phyloP scores from a whole-genome alignment of 2,797 vertebrate species.

The Anas georgica region DNA sequence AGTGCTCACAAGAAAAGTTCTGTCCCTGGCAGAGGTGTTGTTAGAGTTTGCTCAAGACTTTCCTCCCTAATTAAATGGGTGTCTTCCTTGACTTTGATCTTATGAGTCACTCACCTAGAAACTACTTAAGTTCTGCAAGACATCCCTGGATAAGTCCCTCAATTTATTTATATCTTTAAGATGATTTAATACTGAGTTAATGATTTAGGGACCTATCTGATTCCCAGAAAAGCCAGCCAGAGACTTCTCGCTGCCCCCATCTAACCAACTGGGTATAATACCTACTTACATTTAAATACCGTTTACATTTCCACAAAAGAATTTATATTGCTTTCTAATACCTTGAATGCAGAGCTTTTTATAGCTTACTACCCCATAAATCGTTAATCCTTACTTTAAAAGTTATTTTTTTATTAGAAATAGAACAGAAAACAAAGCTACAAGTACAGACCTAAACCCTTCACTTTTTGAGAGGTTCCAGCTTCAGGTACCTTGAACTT shows the following conservation, averaged over 20 bases:
- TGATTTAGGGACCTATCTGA: constrained; percentile 67
- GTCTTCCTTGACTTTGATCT: constrained; percentile 78
- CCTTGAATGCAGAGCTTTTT: constrained; percentile 35
- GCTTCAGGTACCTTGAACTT: neutral
- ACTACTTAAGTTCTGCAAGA: constrained; percentile 52
- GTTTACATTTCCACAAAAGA: constrained; percentile 55
- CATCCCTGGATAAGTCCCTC: constrained; percentile 39
- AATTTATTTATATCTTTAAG: constrained; percentile 65
- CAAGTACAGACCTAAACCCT: neutral
- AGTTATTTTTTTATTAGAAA: constrained; percentile 27
- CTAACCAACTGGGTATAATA: constrained; percentile 41
- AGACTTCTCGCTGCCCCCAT: constrained; percentile 17
- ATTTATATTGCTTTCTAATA: constrained; percentile 66
- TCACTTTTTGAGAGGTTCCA: constrained; percentile 39
- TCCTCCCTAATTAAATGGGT: constrained; percentile 75
- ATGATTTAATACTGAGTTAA: constrained; percentile 61
- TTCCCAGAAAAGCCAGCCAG: constrained; percentile 52
- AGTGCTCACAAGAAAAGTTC: neutral
- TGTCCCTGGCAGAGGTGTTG: constrained; percentile 39
- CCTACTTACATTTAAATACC: constrained; percentile 40
- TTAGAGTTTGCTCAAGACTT: constrained; percentile 68
- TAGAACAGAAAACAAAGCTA: constrained; percentile 33
- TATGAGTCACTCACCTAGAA: constrained; percentile 75
- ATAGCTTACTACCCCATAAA: constrained; percentile 47
- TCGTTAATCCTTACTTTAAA: neutral